Base-by-base conservation (phyloP, 2,888 invertebrate species). In the Odontomyia ornata region DNA sequence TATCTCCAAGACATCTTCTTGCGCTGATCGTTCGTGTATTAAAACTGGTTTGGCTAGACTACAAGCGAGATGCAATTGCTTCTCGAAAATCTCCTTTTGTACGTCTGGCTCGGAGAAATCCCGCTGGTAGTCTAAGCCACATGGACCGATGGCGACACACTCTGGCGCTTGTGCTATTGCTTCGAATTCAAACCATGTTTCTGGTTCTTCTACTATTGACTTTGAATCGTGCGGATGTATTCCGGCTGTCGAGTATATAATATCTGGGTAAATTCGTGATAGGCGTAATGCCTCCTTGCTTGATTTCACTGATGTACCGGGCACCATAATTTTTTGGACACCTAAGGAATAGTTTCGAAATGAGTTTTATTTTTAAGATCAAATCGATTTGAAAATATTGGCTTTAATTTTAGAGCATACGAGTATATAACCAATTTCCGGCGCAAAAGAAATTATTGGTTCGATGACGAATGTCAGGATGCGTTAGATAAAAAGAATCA, bases 211-310 rank as follows among this genome's bases (percentile, higher is more conserved):
- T 65, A 91, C 89, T 88, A 92, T 92, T 1, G 95, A 94, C 87
- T 96, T 96, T 0, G 96, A 96, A 88, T 97, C 97, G 86, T 96
- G 96, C 1, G 97, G 96, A 88, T 97, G 96, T 82, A 97, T 93
- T 82, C 95, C 95, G 85, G 96, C 96, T 81, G 96, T 96, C 75
- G 95, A 95, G 87, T 96, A 97, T 81, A 97, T 91, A 60, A 93
- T 93, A 82, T 95, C 94, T 77, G 97, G 96, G 88, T 95, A 96
- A 83, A 97, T 93, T 84, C 95, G 91, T 77, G 96, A 95, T 81
- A 97, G 88, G 85, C 96, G 90, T 79, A 97, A 88, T 75, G 96
- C 96, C 89, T 97, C 97, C 88, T 95, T 96, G 84, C 96, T 96
- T 77, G 93, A 93, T 86, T 93, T 92, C 77, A 96, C 92, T 81